Evolutionary conservation across 2,797 vertebrate species (phyloP).

Genomic region (Columba guinea): DNA sequence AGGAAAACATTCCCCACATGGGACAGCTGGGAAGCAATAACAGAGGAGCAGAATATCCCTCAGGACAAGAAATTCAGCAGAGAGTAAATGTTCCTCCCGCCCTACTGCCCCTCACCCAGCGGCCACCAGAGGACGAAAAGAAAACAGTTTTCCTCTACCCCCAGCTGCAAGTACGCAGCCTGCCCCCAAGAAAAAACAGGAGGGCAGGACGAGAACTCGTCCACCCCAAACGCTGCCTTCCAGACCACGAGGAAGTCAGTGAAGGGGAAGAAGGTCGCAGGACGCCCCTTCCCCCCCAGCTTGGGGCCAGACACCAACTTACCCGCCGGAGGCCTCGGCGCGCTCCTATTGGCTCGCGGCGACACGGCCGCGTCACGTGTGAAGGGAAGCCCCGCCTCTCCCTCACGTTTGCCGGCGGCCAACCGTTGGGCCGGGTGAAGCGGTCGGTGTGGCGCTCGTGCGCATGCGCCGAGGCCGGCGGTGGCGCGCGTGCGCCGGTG

Average conservation of each 20-base stretch:
- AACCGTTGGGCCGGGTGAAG: accelerated
- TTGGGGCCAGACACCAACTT: background rate
- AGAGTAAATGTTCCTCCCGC: accelerated
- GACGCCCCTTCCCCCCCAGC: background rate
- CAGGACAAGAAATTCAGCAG: accelerated
- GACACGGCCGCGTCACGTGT: background rate
- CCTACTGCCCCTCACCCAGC: accelerated
- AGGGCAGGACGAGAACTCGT: accelerated
- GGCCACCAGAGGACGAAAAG: accelerated
- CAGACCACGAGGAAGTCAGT: accelerated
- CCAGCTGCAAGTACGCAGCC: accelerated
- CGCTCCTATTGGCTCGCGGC: background rate
- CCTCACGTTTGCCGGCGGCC: accelerated
- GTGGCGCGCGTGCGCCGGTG: slow-evolving; percentile 15
- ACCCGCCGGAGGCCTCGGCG: background rate
- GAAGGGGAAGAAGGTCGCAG: accelerated
- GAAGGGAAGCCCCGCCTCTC: background rate
- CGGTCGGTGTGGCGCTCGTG: accelerated
- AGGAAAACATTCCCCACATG: accelerated
- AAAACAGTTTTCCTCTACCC: too few relatives aligned
- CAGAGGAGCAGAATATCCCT: accelerated
- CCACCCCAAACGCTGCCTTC: accelerated
- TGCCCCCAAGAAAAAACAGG: accelerated
- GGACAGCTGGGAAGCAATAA: accelerated
- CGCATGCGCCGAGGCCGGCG: background rate